phyloP scores from a whole-genome alignment of 64 coral and sea anemone species.

The Montipora sp. region DNA sequence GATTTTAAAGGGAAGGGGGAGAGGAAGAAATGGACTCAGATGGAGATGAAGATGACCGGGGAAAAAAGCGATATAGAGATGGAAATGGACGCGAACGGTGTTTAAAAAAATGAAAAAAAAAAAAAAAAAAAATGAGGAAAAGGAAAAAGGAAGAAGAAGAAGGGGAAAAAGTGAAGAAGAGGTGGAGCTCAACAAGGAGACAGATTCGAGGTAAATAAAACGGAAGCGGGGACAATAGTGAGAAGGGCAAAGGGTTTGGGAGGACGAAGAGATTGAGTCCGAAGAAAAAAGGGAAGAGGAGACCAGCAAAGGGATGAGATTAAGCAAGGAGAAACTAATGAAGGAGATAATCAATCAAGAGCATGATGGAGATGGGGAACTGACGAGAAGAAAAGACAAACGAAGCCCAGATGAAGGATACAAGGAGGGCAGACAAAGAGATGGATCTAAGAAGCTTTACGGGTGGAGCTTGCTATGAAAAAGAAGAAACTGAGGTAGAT shows the following conservation, averaged over 20 bases:
- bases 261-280: neutral
- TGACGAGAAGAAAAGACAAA: neutral
- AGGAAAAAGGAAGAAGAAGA: no score
- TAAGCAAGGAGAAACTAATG: neutral
- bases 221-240: neutral
- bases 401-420: neutral
- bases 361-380: neutral
- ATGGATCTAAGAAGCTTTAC: neutral
- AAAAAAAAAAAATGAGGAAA: no score
- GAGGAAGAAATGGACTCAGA: neutral
- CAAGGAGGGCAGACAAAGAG: neutral
- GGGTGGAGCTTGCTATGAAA: neutral
- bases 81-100: neutral
- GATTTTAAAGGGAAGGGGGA: no score
- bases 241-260: neutral
- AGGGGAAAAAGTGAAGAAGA: neutral
- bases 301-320: neutral
- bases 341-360: neutral
- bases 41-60: no score
- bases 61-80: neutral
- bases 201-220: neutral
- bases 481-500: no score
- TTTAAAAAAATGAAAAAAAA: no score
- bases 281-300: neutral
- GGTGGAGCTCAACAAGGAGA: neutral